Evolutionary conservation across 2,113 vertebrate genomes (phyloP).

Genomic region (Ascaphus truei): DNA sequence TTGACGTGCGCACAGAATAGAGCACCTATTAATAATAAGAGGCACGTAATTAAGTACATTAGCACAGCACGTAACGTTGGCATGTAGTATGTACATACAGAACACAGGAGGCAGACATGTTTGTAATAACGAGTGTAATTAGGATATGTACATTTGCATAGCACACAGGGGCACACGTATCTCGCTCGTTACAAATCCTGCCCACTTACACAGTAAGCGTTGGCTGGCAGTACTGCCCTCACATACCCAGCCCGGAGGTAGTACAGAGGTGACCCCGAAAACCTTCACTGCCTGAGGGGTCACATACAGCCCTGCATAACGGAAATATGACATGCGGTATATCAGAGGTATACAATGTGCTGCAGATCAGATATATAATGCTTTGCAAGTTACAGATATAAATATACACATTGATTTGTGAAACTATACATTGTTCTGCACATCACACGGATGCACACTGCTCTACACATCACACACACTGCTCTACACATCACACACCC

Average conservation of each 20-base stretch:
- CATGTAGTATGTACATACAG: no score
- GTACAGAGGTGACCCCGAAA: background rate
- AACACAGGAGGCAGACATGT: background rate
- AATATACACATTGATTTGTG: background rate
- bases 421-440: background rate
- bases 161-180: slow-evolving; percentile 7
- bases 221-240: slow-evolving; percentile 10
- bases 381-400: background rate
- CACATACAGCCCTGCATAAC: background rate
- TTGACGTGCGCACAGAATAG: no score
- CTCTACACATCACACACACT: background rate
- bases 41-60: no score
- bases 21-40: no score
- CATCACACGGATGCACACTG: background rate
- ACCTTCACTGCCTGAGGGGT: background rate
- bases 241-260: background rate
- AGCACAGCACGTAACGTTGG: no score
- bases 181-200: slow-evolving; percentile 12
- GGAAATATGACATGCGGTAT: background rate
- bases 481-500: no score
- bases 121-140: slow-evolving; percentile 14
- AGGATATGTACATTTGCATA: slow-evolving; percentile 29
- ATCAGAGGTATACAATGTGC: no score
- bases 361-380: background rate
- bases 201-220: slow-evolving; percentile 32